These are phyloP conservation scores for Epistrophella euchroma DNA, from an alignment of 2,888 invertebrate genomes.

Conservation along the genomic window DNA sequence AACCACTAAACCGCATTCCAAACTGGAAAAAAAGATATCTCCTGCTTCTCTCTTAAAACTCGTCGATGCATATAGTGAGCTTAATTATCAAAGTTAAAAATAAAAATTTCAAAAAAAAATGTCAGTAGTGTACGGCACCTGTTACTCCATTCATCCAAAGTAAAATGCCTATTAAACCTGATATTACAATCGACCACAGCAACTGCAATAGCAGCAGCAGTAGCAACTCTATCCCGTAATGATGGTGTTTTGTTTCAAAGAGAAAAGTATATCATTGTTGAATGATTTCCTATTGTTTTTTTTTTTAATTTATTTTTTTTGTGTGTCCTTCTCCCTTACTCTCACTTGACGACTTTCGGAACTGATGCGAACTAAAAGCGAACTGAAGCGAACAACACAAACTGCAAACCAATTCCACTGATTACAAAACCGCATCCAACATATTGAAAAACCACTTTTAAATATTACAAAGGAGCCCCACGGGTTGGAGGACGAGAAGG, in stretches of 20 bases:
- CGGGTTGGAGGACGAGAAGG: background rate
- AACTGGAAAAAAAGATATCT: constrained; percentile 47
- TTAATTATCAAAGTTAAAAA: constrained; percentile 17
- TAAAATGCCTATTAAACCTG: constrained; percentile 68
- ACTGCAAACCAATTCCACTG: constrained; percentile 70
- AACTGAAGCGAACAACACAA: constrained; percentile 29
- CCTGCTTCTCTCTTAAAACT: background rate
- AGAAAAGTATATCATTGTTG: constrained; percentile 35
- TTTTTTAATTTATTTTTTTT: background rate
- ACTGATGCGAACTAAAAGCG: constrained; percentile 53
- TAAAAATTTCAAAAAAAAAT: constrained; percentile 37
- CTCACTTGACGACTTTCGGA: constrained; percentile 62
- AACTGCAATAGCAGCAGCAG: background rate
- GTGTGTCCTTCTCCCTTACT: background rate
- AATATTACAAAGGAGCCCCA: constrained; percentile 58
- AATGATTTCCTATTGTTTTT: constrained; percentile 22
- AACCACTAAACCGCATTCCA: constrained; percentile 63
- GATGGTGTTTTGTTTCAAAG: constrained; percentile 30
- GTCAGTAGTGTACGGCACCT: constrained; percentile 63
- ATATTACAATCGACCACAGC: constrained; percentile 57
- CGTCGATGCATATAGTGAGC: background rate
- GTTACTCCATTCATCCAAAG: constrained; percentile 62
- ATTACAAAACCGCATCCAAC: constrained; percentile 72
- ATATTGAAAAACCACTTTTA: constrained; percentile 67
- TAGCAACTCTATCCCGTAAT: background rate